These are phyloP conservation scores for Aleadryas rufinucha DNA, from an alignment of 2,113 vertebrate genomes.

Conservation along the genomic window DNA sequence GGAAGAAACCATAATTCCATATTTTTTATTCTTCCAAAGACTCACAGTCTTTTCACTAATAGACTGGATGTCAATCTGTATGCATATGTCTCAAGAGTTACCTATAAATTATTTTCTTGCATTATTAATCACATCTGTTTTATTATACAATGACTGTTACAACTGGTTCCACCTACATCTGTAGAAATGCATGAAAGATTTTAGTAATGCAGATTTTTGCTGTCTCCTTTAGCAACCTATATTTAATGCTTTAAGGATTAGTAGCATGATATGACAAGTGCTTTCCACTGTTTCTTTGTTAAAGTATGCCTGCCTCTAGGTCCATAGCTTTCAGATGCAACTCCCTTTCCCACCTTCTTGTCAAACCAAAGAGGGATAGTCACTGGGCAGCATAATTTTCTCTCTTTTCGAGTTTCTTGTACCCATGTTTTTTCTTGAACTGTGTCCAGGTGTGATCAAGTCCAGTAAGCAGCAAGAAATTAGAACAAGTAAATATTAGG, in stretches of 20 bases:
- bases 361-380: not conserved
- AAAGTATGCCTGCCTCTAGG: not conserved
- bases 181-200: constrained; percentile 48
- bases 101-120: constrained; percentile 47
- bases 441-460: not conserved
- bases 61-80: not conserved
- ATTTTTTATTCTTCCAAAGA: not conserved
- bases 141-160: constrained; percentile 29
- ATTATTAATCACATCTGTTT: constrained; percentile 40
- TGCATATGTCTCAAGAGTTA: not conserved
- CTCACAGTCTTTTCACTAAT: not conserved
- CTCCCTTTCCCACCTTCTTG: not conserved
- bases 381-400: not conserved
- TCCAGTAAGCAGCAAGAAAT: not conserved
- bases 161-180: constrained; percentile 40
- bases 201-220: constrained; percentile 58
- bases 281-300: constrained; percentile 48
- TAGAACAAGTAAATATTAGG: not conserved
- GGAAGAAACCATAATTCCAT: not conserved
- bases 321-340: constrained; percentile 27
- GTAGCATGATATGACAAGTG: constrained; percentile 53
- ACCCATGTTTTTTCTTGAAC: not conserved
- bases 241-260: constrained; percentile 58
- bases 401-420: not conserved
- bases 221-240: constrained; percentile 56